phyloP scores from a whole-genome alignment of 2,797 vertebrate species.

The Phataginus tetradactyla region DNA sequence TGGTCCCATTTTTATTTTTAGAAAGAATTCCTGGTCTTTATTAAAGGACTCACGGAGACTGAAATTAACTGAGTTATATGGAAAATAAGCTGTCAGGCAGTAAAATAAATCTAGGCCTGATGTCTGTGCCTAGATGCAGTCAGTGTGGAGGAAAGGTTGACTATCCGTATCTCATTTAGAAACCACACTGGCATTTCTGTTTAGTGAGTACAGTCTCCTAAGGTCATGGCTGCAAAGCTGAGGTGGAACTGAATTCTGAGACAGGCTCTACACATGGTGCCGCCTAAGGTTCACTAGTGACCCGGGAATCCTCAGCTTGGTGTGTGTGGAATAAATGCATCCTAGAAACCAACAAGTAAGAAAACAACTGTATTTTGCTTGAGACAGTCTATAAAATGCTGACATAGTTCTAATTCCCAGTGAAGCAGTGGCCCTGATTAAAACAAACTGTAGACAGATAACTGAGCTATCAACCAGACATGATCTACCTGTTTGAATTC shows the following conservation, averaged over 20 bases:
- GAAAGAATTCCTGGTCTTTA: neutral
- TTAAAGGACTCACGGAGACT: neutral
- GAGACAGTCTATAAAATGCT: neutral
- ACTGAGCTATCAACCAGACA: neutral
- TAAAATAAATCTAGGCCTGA: neutral
- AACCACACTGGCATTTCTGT: neutral
- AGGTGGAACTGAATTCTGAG: neutral
- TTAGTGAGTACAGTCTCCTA: neutral
- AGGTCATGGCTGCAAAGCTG: neutral
- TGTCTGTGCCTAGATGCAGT: neutral
- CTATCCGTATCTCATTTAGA: neutral
- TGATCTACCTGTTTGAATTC: neutral
- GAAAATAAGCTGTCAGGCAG: neutral
- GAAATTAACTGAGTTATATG: neutral
- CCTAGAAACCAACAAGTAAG: neutral
- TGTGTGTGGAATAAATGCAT: neutral
- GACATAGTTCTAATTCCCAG: neutral
- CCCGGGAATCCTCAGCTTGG: neutral
- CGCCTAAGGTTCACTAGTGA: neutral
- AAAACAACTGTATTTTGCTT: neutral
- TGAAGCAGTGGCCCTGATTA: neutral
- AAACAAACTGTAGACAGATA: neutral
- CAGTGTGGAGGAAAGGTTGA: neutral
- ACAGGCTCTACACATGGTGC: neutral
- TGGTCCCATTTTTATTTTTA: conserved; percentile 9